phyloP scores from a whole-genome alignment of 2,888 invertebrate genomes.

The Harpagoxenus sublaevis region DNA sequence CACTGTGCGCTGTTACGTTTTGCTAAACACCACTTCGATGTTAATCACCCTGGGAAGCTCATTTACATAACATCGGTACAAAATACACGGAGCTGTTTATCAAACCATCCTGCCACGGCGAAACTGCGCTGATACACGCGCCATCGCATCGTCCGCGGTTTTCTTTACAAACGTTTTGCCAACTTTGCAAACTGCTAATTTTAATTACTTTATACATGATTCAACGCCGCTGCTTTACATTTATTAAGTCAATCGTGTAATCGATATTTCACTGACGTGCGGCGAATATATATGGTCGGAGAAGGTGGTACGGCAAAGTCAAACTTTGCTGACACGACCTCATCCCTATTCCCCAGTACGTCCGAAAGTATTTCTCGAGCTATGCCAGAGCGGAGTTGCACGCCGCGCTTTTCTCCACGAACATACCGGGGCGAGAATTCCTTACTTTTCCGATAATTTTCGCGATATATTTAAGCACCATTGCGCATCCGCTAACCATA shows the following conservation, averaged over 20 bases:
- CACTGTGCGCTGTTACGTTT: slow-evolving; percentile 7
- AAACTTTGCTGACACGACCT: slow-evolving; percentile 72
- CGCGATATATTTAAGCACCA: slow-evolving; percentile 66
- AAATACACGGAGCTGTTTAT: slow-evolving; percentile 47
- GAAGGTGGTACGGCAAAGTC: slow-evolving; percentile 56
- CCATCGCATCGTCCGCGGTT: not conserved
- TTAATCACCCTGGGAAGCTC: slow-evolving; percentile 34
- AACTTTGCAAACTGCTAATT: slow-evolving; percentile 44
- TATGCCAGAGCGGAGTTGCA: slow-evolving; percentile 31
- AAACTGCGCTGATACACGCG: slow-evolving; percentile 9
- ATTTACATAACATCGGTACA: slow-evolving; percentile 42
- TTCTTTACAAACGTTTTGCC: slow-evolving; percentile 19
- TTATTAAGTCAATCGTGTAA: slow-evolving; percentile 64
- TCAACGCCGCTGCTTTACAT: slow-evolving; percentile 51
- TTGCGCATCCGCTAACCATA: slow-evolving; percentile 60
- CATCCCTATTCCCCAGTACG: slow-evolving; percentile 36
- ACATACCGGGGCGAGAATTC: slow-evolving; percentile 44
- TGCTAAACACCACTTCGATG: slow-evolving; percentile 43
- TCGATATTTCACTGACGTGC: slow-evolving; percentile 54
- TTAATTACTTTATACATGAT: slow-evolving; percentile 47
- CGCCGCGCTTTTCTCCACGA: slow-evolving; percentile 43
- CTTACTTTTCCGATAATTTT: slow-evolving; percentile 73
- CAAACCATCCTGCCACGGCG: slow-evolving; percentile 24
- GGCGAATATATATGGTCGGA: slow-evolving; percentile 52
- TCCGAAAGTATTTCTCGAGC: slow-evolving; percentile 58